A percentile compares a stretch with the other conserved stretches of the same genome.
Conservation (phyloP, 2,113 vertebrate species). For the Ceyx margarethae region DNA sequence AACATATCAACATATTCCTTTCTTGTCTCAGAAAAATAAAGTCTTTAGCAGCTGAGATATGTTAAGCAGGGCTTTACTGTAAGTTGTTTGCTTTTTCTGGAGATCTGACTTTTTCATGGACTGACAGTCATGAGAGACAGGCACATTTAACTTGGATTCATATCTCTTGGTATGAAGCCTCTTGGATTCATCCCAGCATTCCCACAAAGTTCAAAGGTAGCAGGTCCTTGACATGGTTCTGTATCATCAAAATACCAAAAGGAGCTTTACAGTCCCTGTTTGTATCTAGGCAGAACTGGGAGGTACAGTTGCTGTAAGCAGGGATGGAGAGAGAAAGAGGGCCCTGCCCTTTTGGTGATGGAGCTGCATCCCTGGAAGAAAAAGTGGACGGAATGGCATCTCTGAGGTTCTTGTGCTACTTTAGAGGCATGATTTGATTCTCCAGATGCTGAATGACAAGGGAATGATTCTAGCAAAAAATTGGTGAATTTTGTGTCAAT, state of each 20-base stretch:
- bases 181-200: fast-evolving
- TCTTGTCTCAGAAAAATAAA: neutral
- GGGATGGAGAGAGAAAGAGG: neutral
- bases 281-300: neutral
- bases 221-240: neutral
- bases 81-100: neutral
- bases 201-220: neutral
- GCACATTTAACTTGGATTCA: fast-evolving
- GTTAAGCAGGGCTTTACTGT: neutral
- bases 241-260: neutral
- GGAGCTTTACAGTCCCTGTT: neutral
- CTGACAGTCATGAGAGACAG: neutral
- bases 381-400: neutral
- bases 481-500: neutral
- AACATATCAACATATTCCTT: neutral
- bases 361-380: neutral
- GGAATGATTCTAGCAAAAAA: neutral
- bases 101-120: neutral
- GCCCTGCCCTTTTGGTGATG: neutral
- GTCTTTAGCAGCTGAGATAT: neutral
- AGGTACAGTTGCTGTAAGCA: fast-evolving
- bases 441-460: neutral
- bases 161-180: neutral
- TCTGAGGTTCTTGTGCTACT: neutral
- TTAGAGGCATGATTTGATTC: neutral